Conservation (phyloP, 1,140 invertebrate genomes). For the Hypsibius dujardini region DNA sequence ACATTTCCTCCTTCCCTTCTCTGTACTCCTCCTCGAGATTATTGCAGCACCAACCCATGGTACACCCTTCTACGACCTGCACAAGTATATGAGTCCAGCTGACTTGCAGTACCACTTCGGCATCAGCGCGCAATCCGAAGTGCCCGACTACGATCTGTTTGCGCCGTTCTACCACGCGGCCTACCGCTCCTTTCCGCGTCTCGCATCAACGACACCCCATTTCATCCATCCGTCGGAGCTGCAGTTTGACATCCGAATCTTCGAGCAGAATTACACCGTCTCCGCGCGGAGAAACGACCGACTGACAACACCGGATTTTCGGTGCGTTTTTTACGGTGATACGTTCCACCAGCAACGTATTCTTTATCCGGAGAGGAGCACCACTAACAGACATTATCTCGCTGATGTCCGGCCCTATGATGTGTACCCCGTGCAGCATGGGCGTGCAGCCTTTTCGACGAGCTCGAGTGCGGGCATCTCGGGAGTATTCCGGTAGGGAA, state of each 20-base stretch:
- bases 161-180: neutral
- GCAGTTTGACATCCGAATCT: neutral
- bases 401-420: too few species aligned
- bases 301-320: neutral
- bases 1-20: neutral
- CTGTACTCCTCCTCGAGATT: neutral
- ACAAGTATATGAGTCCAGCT: neutral
- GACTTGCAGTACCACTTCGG: neutral
- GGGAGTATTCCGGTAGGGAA: too few species aligned
- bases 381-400: too few species aligned
- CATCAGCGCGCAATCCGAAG: neutral
- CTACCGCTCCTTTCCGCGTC: neutral
- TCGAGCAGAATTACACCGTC: neutral
- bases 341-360: too few species aligned
- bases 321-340: too few species aligned
- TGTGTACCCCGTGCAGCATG: too few species aligned
- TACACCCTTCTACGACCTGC: neutral
- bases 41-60: neutral
- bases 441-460: too few species aligned
- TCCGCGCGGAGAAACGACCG: neutral
- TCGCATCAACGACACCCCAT: neutral
- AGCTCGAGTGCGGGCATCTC: too few species aligned
- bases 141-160: slow-evolving; percentile 4
- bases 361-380: too few species aligned
- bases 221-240: neutral